Conservation (phyloP, 1,140 invertebrate genomes). For the Orchestia grillus region DNA sequence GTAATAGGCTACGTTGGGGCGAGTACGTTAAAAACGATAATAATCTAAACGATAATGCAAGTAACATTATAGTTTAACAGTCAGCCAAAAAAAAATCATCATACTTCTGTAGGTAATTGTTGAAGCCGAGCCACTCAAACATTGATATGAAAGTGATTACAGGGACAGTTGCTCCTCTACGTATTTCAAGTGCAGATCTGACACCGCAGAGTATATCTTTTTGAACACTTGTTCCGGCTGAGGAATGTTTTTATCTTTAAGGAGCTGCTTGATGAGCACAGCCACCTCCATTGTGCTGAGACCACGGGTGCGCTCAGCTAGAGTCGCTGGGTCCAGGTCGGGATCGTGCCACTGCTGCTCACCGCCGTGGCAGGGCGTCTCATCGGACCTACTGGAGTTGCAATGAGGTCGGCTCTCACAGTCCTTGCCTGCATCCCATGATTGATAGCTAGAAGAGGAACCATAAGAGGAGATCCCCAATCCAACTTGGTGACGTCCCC, state of each 20-base stretch:
- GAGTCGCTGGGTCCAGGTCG: not conserved
- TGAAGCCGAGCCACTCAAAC: not conserved
- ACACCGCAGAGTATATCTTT: constrained; percentile 13
- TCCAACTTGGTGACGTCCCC: not conserved
- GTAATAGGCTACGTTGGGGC: too few relatives aligned
- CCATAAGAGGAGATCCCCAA: not conserved
- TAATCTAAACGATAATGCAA: too few relatives aligned
- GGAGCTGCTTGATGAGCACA: constrained; percentile 38
- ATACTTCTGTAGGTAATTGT: too few relatives aligned
- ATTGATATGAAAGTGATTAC: not conserved
- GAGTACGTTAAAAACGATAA: too few relatives aligned
- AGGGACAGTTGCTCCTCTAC: not conserved
- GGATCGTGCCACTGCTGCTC: not conserved
- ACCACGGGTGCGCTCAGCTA: not conserved
- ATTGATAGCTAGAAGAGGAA: not conserved
- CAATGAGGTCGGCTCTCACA: not conserved
- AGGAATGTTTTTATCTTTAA: constrained; percentile 18
- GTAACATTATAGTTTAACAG: too few relatives aligned
- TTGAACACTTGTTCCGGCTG: not conserved
- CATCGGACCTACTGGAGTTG: not conserved
- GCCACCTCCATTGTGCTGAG: constrained; percentile 18
- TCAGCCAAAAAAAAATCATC: too few relatives aligned
- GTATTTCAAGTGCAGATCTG: constrained; percentile 24
- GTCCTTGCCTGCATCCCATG: not conserved
- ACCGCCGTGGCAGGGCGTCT: not conserved